Conservation (phyloP, 2,113 vertebrate species). For the Hippocampus guttulatus region DNA sequence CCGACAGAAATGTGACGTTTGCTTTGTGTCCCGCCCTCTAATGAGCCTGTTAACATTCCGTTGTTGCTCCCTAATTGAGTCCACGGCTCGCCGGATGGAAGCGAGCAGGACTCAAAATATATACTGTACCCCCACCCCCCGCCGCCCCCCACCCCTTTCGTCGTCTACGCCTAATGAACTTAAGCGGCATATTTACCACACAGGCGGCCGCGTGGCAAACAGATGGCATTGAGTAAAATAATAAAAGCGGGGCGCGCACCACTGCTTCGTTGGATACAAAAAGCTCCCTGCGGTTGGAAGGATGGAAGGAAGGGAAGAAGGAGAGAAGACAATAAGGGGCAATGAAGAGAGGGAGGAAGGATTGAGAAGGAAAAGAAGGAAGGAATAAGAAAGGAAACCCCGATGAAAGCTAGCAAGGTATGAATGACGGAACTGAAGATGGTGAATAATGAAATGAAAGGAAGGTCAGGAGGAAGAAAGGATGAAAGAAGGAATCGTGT, state of each 20-base stretch:
- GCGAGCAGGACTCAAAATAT: constrained; percentile 55
- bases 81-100: constrained; percentile 61
- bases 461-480: too few relatives aligned
- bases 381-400: too few relatives aligned
- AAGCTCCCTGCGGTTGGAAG: background rate
- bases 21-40: constrained; percentile 68
- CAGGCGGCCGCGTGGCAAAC: constrained; percentile 39
- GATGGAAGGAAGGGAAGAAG: too few relatives aligned
- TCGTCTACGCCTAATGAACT: constrained; percentile 65
- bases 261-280: background rate
- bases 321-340: too few relatives aligned
- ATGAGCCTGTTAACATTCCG: constrained; percentile 74
- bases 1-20: constrained; percentile 73
- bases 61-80: constrained; percentile 73
- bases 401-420: too few relatives aligned
- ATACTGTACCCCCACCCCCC: constrained; percentile 44
- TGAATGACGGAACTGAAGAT: too few relatives aligned
- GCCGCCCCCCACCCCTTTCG: constrained; percentile 20
- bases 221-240: constrained; percentile 10
- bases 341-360: too few relatives aligned
- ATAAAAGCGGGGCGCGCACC: constrained; percentile 6
- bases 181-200: constrained; percentile 61
- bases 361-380: too few relatives aligned
- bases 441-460: too few relatives aligned
- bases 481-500: too few relatives aligned